phyloP scores from a whole-genome alignment of 2,113 vertebrate species.

The Hippocampus guttulatus region DNA sequence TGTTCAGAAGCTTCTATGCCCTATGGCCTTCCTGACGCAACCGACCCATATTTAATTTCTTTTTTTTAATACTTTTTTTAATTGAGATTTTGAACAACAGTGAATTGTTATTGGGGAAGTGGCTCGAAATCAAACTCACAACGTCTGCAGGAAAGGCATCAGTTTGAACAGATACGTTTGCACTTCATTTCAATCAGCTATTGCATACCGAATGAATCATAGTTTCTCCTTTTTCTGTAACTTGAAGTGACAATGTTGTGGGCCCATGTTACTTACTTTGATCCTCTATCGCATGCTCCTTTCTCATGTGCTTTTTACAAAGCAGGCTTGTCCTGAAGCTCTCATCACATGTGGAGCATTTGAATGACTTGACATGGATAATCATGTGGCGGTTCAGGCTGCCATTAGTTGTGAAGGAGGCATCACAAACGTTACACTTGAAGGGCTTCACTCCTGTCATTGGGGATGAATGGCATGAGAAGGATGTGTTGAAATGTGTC shows the following conservation, averaged over 20 bases:
- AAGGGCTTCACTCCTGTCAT: constrained; percentile 88
- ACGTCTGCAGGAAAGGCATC: neutral
- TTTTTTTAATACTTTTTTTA: neutral
- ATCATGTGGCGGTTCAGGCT: constrained; percentile 96
- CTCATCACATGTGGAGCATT: constrained; percentile 88
- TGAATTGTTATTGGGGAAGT: neutral
- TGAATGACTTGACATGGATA: constrained; percentile 90
- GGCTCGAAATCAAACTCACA: neutral
- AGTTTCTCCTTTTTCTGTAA: neutral
- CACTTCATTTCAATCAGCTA: neutral
- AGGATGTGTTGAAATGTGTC: neutral
- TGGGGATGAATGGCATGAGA: neutral
- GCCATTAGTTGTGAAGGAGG: constrained; percentile 94
- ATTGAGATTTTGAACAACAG: neutral
- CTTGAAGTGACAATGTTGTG: neutral
- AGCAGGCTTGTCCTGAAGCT: constrained; percentile 88
- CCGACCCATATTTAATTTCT: neutral
- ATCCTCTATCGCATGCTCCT: constrained; percentile 79
- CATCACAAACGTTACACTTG: constrained; percentile 85
- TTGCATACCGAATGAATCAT: neutral
- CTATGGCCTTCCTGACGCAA: neutral
- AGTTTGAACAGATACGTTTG: neutral
- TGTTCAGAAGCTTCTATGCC: neutral
- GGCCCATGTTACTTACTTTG: constrained; percentile 60
- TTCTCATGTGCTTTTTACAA: constrained; percentile 92